Base-by-base conservation (phyloP, 2,797 vertebrate species). In the Phrynocephalus vlangalii region DNA sequence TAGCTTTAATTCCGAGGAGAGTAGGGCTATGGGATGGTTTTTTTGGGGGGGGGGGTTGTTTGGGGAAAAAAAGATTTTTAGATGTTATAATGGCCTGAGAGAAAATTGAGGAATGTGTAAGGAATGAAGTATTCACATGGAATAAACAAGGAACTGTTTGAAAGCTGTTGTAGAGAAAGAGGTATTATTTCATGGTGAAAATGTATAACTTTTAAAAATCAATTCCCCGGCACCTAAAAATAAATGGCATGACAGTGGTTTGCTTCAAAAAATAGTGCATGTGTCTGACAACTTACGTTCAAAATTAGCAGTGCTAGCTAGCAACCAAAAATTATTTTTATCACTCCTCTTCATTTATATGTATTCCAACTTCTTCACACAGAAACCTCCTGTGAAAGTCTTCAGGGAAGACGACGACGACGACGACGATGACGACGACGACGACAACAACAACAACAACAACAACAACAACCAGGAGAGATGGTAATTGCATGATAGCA, bases 321-420 rank as follows among this genome's bases (percentile, higher is more conserved):
- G 15, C 8, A 30, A 11, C 83, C 52, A 22, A 72, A 71, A 5
- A 71, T 20, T 56, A 22, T 82, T 6, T 44, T 78, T 82, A 79
- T 67, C 16, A 71, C 30, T 63, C 24, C 67, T 86, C 84, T 89
- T n/a, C 60, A 88, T 38, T 30, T 72, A 71, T 85, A 18, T 78
- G 66, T 68, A 85, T 33, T n/a, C 76, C 72, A 85, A 26, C 8
- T 84, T 60, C 28, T 91, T 83, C 28, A 82, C 33, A 83, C 16
- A 78, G 82, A 28, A 86, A 86, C 83, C 26, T 68, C 75, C 10
- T 60, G 82, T 20, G 76, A 18, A 80, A 9, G 28, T 85, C 30
- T n/a, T 13, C 5, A 44, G 68, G 60, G 52, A 48, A 83, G 33
- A 15, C 44, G n/a, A 60, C 50, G 52, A 16, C 11, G 18, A 60